Percentiles rank a stretch among this genome's conserved stretches.
Evolutionary conservation across 23 tunicate genomes (phyloP).

Genomic region (Styela plicata): DNA sequence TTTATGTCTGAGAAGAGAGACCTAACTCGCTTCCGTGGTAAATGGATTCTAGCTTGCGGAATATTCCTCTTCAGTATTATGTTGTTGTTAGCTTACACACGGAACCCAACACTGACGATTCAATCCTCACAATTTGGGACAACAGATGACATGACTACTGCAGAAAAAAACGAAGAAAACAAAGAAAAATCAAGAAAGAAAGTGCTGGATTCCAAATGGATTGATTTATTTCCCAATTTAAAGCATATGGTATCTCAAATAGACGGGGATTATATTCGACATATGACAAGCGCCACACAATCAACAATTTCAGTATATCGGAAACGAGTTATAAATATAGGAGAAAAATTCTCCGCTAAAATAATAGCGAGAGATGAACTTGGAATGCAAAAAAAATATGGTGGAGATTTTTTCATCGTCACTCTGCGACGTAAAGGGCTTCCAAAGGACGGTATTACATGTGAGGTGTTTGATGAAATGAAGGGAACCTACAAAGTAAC

Average conservation of each 20-base stretch:
- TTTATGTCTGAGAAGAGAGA: neutral
- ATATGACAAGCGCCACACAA: neutral
- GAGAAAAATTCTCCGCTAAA: slow-evolving; percentile 25
- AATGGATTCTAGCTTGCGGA: neutral
- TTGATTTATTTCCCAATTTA: neutral
- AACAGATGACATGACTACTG: neutral
- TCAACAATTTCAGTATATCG: neutral
- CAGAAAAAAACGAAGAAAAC: neutral
- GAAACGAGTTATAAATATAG: neutral
- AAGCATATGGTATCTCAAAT: neutral
- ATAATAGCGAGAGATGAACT: slow-evolving; percentile 27
- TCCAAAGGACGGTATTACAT: neutral
- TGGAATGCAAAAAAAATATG: slow-evolving; percentile 25
- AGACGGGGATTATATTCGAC: neutral
- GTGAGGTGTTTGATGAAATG: slow-evolving; percentile 7
- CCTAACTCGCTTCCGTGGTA: neutral
- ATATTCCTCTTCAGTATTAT: neutral
- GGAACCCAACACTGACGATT: neutral
- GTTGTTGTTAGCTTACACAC: neutral
- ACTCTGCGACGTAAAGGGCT: neutral
- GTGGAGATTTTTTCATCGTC: slow-evolving; percentile 29
- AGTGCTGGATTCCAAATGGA: neutral
- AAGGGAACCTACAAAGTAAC: slow-evolving; percentile 5
- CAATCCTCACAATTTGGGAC: neutral
- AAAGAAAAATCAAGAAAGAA: too few relatives aligned